A percentile compares a stretch with the other conserved stretches of the same genome.
Evolutionary conservation across 2,113 vertebrate genomes (phyloP).

Genomic region (Phylloscopus trochilus): DNA sequence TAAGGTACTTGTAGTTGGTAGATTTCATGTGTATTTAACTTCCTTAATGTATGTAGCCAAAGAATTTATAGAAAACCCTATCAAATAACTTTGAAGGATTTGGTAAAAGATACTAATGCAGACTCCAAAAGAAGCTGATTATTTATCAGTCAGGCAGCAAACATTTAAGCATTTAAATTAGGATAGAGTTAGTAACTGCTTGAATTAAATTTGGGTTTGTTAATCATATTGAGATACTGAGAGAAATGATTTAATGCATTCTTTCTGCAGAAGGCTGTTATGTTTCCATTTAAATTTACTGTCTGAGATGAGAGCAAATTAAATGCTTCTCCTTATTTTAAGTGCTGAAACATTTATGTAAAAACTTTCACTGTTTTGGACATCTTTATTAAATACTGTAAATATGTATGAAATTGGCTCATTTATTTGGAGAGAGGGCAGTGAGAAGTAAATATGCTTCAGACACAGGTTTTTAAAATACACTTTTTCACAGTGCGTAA

Average conservation of each 20-base stretch:
- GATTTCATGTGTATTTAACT: conserved; percentile 43
- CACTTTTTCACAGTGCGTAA: neutral
- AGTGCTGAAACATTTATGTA: conserved; percentile 8
- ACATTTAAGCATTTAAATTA: neutral
- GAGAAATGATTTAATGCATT: neutral
- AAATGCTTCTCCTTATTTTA: conserved; percentile 13
- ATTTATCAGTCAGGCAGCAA: neutral
- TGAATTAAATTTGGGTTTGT: neutral
- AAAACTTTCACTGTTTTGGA: conserved; percentile 16
- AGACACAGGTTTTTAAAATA: neutral
- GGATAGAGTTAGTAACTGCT: neutral
- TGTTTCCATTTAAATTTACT: conserved; percentile 10
- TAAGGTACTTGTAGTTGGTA: conserved; percentile 21
- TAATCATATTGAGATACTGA: neutral
- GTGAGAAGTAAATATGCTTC: neutral
- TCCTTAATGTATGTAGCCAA: conserved; percentile 58
- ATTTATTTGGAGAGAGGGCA: neutral
- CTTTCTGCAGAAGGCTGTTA: neutral
- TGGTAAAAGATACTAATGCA: conserved; percentile 1
- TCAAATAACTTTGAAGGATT: neutral
- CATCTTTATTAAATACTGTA: conserved; percentile 61
- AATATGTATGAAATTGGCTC: conserved; percentile 44
- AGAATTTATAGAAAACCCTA: conserved; percentile 56
- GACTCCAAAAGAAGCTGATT: conserved; percentile 14
- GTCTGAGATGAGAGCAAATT: neutral